A percentile compares a stretch with the other conserved stretches of the same genome.
These are phyloP conservation scores for Apus apus DNA, from an alignment of 2,113 vertebrate species.

Conservation along the genomic window DNA sequence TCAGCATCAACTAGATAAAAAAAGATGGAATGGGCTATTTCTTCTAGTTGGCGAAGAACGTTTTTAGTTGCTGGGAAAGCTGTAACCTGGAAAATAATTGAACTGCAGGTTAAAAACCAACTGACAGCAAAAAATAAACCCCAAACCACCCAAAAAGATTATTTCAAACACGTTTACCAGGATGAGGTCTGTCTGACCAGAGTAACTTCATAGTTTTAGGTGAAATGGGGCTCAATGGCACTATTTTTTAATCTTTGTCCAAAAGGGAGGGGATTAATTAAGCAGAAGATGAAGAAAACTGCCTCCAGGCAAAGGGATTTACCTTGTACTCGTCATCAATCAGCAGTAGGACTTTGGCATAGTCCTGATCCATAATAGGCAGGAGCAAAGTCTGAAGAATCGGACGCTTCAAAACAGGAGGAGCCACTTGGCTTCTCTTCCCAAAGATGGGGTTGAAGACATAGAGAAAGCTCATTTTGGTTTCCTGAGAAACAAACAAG, in stretches of 20 bases:
- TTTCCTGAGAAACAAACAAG: constrained; percentile 79
- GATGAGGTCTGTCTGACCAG: neutral
- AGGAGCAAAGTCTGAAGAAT: constrained; percentile 91
- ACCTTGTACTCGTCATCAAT: constrained; percentile 96
- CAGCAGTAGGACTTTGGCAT: constrained; percentile 92
- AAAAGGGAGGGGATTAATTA: neutral
- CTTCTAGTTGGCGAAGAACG: constrained; percentile 90
- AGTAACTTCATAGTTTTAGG: neutral
- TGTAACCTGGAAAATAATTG: constrained; percentile 80
- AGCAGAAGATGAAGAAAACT: neutral
- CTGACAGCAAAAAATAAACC: neutral
- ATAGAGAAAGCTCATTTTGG: constrained; percentile 86
- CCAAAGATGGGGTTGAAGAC: constrained; percentile 99
- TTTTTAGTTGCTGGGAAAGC: constrained; percentile 94
- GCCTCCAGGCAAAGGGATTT: neutral
- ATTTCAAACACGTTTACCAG: neutral
- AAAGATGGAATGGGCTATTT: constrained; percentile 89
- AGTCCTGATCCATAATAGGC: constrained; percentile 96
- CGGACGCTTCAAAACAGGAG: constrained; percentile 85
- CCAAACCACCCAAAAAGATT: neutral
- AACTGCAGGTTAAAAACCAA: neutral
- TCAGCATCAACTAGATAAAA: constrained; percentile 91
- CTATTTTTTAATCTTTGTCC: neutral
- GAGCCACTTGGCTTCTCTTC: constrained; percentile 89
- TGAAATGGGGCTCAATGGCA: neutral